Evolutionary conservation across 2,797 vertebrate species (phyloP).

Genomic region (Fundulus diaphanus): DNA sequence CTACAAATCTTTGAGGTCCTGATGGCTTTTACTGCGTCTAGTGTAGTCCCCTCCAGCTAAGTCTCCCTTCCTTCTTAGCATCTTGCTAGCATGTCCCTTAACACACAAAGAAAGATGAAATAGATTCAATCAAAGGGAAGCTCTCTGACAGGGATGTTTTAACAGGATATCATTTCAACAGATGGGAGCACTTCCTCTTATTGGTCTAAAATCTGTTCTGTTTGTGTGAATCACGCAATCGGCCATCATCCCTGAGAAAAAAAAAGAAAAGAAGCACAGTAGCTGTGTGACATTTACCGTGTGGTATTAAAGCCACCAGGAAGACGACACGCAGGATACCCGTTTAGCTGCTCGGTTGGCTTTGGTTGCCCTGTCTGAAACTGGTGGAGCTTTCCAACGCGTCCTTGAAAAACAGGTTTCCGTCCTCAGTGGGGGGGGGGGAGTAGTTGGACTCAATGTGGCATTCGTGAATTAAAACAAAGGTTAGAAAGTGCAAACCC

Average conservation of each 20-base stretch:
- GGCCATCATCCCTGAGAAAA: background rate
- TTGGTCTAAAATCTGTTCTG: background rate
- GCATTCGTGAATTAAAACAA: background rate
- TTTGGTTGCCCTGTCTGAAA: background rate
- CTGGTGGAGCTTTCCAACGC: background rate
- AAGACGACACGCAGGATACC: too few relatives aligned
- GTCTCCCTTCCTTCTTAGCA: background rate
- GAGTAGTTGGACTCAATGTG: background rate
- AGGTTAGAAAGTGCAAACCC: background rate
- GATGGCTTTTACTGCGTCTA: too few relatives aligned
- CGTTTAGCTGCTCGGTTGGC: background rate
- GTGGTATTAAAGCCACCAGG: too few relatives aligned
- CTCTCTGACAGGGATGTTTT: background rate
- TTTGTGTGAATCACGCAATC: background rate
- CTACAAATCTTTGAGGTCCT: background rate
- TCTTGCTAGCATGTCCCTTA: background rate
- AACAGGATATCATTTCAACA: background rate
- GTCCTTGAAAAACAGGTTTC: background rate
- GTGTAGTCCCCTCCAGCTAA: background rate
- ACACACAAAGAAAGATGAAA: background rate
- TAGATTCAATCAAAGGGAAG: background rate
- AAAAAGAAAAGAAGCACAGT: background rate
- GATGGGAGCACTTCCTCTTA: constrained; percentile 5
- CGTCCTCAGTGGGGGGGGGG: background rate
- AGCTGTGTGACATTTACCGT: too few relatives aligned